Evolutionary conservation across 2,797 vertebrate species (phyloP).

Genomic region (Lagocephalus sceleratus): DNA sequence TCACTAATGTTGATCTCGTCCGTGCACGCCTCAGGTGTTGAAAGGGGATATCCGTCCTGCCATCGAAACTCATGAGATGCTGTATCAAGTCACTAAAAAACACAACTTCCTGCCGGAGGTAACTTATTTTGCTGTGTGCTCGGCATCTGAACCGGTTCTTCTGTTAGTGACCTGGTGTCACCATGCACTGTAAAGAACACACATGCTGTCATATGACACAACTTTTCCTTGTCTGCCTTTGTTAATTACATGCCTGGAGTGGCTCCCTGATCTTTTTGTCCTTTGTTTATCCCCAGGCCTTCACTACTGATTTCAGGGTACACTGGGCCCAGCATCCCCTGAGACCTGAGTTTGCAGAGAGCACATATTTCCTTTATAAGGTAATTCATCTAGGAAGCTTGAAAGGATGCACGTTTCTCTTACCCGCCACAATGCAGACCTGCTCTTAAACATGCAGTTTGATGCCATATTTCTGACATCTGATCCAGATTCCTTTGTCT

Average conservation of each 20-base stretch:
- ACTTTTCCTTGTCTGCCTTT: constrained; percentile 42
- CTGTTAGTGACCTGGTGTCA: not conserved
- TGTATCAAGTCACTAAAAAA: constrained; percentile 98
- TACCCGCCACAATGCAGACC: not conserved
- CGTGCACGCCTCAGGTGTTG: constrained; percentile 79
- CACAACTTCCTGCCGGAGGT: constrained; percentile 99
- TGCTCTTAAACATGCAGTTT: constrained; percentile 1
- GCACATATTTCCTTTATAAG: constrained; percentile 99
- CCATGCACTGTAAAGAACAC: not conserved
- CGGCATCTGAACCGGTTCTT: not conserved
- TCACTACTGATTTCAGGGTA: constrained; percentile 98
- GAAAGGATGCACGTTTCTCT: constrained; percentile 24
- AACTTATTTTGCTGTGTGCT: constrained; percentile 26
- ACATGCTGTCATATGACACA: not conserved
- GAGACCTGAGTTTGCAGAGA: constrained; percentile 98
- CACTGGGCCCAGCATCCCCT: constrained; percentile 98
- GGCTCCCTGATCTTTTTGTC: constrained; percentile 52
- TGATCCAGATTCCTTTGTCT: not conserved
- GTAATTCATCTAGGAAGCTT: constrained; percentile 69
- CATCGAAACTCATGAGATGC: constrained; percentile 99
- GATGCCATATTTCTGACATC: not conserved
- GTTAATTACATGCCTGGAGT: constrained; percentile 39
- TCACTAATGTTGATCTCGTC: not conserved
- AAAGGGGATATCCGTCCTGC: constrained; percentile 97
- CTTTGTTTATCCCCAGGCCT: constrained; percentile 80